These are phyloP conservation scores for Tauraco hartlaubi DNA, from an alignment of 2,797 vertebrate genomes.

Conservation along the genomic window DNA sequence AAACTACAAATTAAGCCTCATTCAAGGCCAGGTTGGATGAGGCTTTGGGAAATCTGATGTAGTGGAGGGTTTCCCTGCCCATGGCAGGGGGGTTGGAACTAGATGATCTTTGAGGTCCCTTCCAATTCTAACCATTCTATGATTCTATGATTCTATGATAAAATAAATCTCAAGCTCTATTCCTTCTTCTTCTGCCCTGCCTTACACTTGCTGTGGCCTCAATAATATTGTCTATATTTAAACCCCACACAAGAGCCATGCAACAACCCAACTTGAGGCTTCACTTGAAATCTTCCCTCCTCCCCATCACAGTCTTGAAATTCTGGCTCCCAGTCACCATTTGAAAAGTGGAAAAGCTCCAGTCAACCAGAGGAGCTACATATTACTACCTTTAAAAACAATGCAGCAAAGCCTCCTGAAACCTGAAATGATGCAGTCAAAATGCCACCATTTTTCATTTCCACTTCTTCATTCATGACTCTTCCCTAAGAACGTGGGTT, in stretches of 20 bases:
- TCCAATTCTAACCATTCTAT: too few species aligned
- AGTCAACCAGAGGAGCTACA: not conserved
- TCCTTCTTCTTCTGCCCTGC: not conserved
- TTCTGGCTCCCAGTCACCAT: not conserved
- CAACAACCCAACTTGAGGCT: not conserved
- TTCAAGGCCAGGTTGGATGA: too few species aligned
- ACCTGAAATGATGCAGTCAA: not conserved
- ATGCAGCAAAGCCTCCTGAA: not conserved
- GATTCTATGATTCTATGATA: too few species aligned
- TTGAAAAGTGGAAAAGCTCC: not conserved
- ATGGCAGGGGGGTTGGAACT: too few species aligned
- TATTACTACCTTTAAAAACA: not conserved
- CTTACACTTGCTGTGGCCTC: not conserved
- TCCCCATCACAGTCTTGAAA: not conserved
- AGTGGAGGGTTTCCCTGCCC: too few species aligned
- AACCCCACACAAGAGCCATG: not conserved
- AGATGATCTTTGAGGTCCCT: too few species aligned
- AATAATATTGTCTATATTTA: not conserved
- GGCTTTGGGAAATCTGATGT: too few species aligned
- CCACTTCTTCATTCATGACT: not conserved
- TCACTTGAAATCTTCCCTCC: not conserved
- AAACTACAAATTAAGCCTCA: too few species aligned
- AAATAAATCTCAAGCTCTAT: not conserved
- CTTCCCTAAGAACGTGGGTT: not conserved
- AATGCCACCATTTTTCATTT: rapidly evolving